phyloP scores from a whole-genome alignment of 2,797 vertebrate species.

The Gallinago nigripennis region DNA sequence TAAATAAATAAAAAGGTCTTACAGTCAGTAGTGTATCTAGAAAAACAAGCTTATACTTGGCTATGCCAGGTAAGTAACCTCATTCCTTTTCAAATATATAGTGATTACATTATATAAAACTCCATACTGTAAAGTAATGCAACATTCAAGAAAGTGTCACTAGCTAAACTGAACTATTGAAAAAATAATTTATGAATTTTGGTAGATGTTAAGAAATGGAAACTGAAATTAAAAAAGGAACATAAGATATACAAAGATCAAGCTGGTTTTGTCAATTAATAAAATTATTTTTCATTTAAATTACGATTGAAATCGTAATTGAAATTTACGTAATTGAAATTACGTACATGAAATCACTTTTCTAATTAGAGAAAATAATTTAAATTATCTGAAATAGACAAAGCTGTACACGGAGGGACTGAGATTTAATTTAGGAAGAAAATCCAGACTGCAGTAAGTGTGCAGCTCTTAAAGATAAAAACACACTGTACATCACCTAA shows the following conservation, averaged over 20 bases:
- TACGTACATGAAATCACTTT: neutral
- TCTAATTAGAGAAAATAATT: neutral
- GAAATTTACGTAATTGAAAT: neutral
- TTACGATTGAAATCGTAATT: neutral
- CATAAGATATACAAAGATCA: neutral
- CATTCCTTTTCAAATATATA: neutral
- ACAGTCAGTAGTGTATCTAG: neutral
- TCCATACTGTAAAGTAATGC: neutral
- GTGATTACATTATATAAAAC: neutral
- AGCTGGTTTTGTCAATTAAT: neutral
- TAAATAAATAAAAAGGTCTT: neutral
- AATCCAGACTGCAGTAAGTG: neutral
- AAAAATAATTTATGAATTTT: neutral
- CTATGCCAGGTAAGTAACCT: neutral
- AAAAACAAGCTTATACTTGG: neutral
- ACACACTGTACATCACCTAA: neutral
- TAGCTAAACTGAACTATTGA: neutral
- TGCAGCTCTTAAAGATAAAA: neutral
- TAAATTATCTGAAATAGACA: neutral
- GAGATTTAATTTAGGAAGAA: neutral
- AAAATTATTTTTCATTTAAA: neutral
- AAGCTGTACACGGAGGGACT: neutral
- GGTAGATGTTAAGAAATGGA: neutral
- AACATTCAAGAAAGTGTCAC: neutral
- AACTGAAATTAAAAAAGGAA: neutral